Evolutionary conservation across 2,113 vertebrate species (phyloP), one percentile per base, ranked within the genome.

Genomic region (Sinosuthora webbiana): DNA sequence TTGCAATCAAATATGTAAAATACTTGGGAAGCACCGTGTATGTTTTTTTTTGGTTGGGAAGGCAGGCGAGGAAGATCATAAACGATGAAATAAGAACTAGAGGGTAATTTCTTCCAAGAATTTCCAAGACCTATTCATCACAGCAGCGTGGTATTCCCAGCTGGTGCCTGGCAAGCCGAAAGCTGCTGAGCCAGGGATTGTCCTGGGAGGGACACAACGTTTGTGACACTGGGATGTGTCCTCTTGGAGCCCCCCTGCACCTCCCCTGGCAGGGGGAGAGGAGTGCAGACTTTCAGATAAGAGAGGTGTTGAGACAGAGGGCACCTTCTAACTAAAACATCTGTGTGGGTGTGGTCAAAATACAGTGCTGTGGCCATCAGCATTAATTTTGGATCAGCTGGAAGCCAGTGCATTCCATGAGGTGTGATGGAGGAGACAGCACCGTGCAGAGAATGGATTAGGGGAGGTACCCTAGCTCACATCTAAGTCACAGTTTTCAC

Each of bases 301-400:
- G 41, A 57, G 15, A 33, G 30, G 4, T 39, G 24, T 22, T 83
- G 75, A 78, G 69, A 60, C 30, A 77, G 87, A 94, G 79, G 5
- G 39, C 44, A 65, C 73, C 59, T 95, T 92, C 73, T 80, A 90
- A 50, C 28, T 59, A 21, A 74, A 67, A 52, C 76, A 81, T 23
- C 44, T 20, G 19, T 17, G 10, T 67, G 64, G 86, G 47, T 30
- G 55, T 53, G 55, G 44, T 28, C n/a, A 27, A 24, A 53, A 30
- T 17, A 50, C 0, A 28, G 30, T 7, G 12, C 45, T 74, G 20
- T 19, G 45, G 18, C 45, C 70, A 42, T 37, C 60, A 90, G 70
- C 41, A 76, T 14, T 41, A 8, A 50, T 63, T 53, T 33, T 80
- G 31, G 73, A 53, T 81, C 45, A 87, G 47, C 15, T 57, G 75